Percentiles rank a stretch among this genome's conserved stretches.
These are phyloP conservation scores for Zygogramma bicolorata DNA, from an alignment of 2,888 invertebrate genomes.

Conservation along the genomic window DNA sequence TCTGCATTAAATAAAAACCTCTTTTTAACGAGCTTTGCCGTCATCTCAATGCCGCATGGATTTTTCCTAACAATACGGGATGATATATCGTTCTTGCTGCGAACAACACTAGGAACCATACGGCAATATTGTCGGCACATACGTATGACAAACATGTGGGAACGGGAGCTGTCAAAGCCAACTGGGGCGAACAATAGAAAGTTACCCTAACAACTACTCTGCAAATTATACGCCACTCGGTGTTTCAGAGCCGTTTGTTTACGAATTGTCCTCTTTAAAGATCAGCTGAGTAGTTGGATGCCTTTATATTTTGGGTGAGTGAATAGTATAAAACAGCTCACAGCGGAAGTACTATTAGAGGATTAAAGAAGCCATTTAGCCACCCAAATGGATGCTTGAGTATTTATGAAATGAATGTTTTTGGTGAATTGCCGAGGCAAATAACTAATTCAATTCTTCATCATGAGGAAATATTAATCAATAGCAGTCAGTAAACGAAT, in stretches of 20 bases:
- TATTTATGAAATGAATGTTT: neutral
- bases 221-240: constrained; percentile 62
- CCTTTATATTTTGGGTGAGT: constrained; percentile 25
- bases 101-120: constrained; percentile 46
- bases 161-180: constrained; percentile 66
- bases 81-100: constrained; percentile 49
- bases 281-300: constrained; percentile 41
- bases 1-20: no score
- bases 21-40: constrained; percentile 9
- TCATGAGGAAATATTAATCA: no score
- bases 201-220: constrained; percentile 67
- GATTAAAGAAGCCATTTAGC: neutral
- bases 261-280: constrained; percentile 42
- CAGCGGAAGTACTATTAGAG: neutral
- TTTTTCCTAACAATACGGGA: constrained; percentile 44
- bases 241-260: constrained; percentile 55
- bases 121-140: constrained; percentile 21
- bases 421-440: no score
- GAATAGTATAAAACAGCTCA: neutral
- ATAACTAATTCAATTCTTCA: no score
- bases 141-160: constrained; percentile 59
- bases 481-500: no score
- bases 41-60: neutral
- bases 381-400: neutral
- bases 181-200: constrained; percentile 59